A percentile compares a stretch with the other conserved stretches of the same genome.
Conservation (phyloP, 1,140 invertebrate species). For the Drosophila virilis region DNA sequence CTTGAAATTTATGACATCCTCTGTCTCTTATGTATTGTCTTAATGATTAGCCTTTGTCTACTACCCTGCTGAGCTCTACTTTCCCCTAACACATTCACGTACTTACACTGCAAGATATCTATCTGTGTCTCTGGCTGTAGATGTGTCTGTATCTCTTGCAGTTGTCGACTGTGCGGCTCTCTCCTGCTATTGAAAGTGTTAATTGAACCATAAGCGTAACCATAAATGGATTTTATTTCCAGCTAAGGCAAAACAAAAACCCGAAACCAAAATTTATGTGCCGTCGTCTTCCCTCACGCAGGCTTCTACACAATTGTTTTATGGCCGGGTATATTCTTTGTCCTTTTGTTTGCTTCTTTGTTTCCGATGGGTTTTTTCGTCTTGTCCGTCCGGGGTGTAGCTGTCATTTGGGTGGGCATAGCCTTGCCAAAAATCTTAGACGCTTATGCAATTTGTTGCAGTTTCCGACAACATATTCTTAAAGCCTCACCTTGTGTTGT, state of each 20-base stretch:
- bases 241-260: slow-evolving; percentile 65
- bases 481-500: slow-evolving; percentile 39
- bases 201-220: slow-evolving; percentile 83
- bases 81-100: slow-evolving; percentile 55
- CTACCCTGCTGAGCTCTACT: slow-evolving; percentile 64
- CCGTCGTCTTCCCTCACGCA: slow-evolving; percentile 19
- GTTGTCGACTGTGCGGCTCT: slow-evolving; percentile 11
- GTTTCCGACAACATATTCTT: slow-evolving; percentile 36
- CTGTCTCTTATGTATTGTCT: slow-evolving; percentile 65
- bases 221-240: slow-evolving; percentile 83
- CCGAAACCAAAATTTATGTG: slow-evolving; percentile 70
- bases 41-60: slow-evolving; percentile 71
- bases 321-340: slow-evolving; percentile 53
- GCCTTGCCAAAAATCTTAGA: slow-evolving; percentile 63
- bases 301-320: slow-evolving; percentile 55
- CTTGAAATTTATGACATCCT: slow-evolving; percentile 82
- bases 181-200: slow-evolving; percentile 72
- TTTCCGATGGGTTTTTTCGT: slow-evolving; percentile 29
- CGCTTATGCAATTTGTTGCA: slow-evolving; percentile 79
- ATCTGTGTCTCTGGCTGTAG: slow-evolving; percentile 37
- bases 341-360: slow-evolving; percentile 49
- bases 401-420: slow-evolving; percentile 57
- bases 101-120: slow-evolving; percentile 38
- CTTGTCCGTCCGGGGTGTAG: slow-evolving; percentile 48
- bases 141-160: slow-evolving; percentile 23